A percentile compares a stretch with the other conserved stretches of the same genome.
Conservation (phyloP, 2,797 vertebrate genomes). For the Pantherophis vulpinus region DNA sequence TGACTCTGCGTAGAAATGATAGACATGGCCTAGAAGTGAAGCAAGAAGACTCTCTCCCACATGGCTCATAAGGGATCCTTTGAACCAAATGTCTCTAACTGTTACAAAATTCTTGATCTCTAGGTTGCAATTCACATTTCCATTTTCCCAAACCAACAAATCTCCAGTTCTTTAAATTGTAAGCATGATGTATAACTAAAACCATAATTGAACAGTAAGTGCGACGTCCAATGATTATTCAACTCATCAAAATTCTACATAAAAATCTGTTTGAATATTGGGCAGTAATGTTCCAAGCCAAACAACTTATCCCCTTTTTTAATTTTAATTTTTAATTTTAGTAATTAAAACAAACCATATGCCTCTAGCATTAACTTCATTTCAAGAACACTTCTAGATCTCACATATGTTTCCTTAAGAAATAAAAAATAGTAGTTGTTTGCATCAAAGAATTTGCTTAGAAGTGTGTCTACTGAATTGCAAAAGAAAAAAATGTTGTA, state of each 20-base stretch:
- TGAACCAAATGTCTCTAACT: background rate
- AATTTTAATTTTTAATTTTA: background rate
- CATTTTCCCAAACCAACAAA: background rate
- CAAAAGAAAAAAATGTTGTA: background rate
- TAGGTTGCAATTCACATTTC: background rate
- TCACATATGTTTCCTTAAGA: background rate
- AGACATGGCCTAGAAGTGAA: background rate
- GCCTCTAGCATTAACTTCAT: background rate
- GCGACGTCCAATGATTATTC: background rate
- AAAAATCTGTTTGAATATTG: background rate
- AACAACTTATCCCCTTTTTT: background rate
- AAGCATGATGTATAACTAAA: background rate
- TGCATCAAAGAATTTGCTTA: background rate
- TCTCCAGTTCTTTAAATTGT: background rate
- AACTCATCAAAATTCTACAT: background rate
- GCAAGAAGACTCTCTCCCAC: background rate
- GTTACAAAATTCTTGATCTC: background rate
- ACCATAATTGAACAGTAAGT: background rate
- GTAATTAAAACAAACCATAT: background rate
- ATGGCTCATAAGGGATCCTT: background rate
- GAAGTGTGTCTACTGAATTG: background rate
- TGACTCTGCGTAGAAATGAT: background rate
- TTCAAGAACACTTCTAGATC: background rate
- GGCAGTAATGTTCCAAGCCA: background rate
- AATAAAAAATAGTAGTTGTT: background rate